Evolutionary conservation across 2,797 vertebrate genomes (phyloP).

Genomic region (Anabas testudineus): DNA sequence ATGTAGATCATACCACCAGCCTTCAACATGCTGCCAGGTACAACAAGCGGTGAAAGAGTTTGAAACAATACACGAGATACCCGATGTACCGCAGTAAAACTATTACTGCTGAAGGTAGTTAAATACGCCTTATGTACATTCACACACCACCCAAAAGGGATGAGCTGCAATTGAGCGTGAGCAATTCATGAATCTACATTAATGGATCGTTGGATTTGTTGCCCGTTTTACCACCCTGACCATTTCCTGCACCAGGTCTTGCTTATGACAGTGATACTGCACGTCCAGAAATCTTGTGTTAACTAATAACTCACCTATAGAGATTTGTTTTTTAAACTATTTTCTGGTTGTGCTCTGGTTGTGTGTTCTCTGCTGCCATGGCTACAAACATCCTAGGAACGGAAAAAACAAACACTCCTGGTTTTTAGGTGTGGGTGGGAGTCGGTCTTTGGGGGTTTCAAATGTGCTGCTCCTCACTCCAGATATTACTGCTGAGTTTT

Average conservation of each 20-base stretch:
- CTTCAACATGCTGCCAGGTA: slow-evolving; percentile 39
- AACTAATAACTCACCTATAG: slow-evolving; percentile 41
- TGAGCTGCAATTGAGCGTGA: slow-evolving; percentile 8
- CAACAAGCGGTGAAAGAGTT: slow-evolving; percentile 33
- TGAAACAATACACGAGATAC: slow-evolving; percentile 46
- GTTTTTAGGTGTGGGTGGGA: slow-evolving; percentile 21
- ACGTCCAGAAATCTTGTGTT: slow-evolving; percentile 33
- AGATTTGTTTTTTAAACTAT: slow-evolving; percentile 59
- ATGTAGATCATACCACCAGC: slow-evolving; percentile 20
- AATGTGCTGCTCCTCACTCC: slow-evolving; percentile 38
- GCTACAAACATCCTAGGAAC: slow-evolving; percentile 57
- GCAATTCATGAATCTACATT: slow-evolving; percentile 49
- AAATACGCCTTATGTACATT: slow-evolving; percentile 43
- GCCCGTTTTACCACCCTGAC: slow-evolving; percentile 43
- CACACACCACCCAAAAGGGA: slow-evolving; percentile 15
- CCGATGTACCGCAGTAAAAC: slow-evolving; percentile 46
- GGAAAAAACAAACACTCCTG: slow-evolving; percentile 63
- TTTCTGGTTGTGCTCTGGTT: slow-evolving; percentile 34
- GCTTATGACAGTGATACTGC: slow-evolving; percentile 49
- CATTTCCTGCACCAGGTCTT: slow-evolving; percentile 37
- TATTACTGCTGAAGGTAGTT: slow-evolving; percentile 32
- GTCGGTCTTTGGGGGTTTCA: slow-evolving; percentile 26
- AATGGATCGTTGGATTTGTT: slow-evolving; percentile 34
- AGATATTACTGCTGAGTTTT: slow-evolving; percentile 35
- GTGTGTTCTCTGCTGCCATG: slow-evolving; percentile 33